Base-by-base conservation (phyloP, 2,113 vertebrate species). In the Parus major region DNA sequence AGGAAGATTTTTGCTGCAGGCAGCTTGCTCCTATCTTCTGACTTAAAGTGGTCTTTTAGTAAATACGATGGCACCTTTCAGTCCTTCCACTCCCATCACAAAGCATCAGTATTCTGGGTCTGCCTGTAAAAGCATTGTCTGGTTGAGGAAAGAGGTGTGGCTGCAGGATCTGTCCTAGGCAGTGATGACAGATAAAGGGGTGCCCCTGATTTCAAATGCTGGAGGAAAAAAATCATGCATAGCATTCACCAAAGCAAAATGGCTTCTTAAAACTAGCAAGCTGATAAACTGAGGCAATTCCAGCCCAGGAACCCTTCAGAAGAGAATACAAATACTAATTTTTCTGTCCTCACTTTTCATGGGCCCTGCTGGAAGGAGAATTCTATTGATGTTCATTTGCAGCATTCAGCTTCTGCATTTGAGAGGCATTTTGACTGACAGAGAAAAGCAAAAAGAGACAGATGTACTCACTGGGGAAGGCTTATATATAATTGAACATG, bases 381-480 rank as follows among this genome's bases (percentile, higher is more conserved):
- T 73, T 92, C 84, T 81, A 69, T 75, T 66, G 50, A 85, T 47
- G 66, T 88, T 91, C 64, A 66, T 86, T 90, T 88, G 27, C 65
- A 93, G 20, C 44, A 49, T 86, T 90, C 60, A 64, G 28, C 41
- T 83, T 90, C 56, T 92, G 44, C 56, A 44, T 89, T 82, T 23
- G 33, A 36, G 46, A 88, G 23, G n/a, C 69, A 47, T 90, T 94
- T 82, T 90, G 76, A 93, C 66, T 90, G 96, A 71, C 87, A 95
- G 71, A 86, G 39, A 68, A 86, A 78, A 93, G 49, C 59, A 81
- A 60, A 82, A 80, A 27, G 31, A 92, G 88, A 73, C 85, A 83
- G 75, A 70, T 80, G 65, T 82, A 88, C 79, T 88, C 90, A 61
- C 42, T 68, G 52, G 90, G 80, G 94, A 92, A 81, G 72, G 47